Evolutionary conservation across 2,888 invertebrate species (phyloP), one percentile per base, ranked within the genome.

Genomic region (Siphlonurus alternatus): DNA sequence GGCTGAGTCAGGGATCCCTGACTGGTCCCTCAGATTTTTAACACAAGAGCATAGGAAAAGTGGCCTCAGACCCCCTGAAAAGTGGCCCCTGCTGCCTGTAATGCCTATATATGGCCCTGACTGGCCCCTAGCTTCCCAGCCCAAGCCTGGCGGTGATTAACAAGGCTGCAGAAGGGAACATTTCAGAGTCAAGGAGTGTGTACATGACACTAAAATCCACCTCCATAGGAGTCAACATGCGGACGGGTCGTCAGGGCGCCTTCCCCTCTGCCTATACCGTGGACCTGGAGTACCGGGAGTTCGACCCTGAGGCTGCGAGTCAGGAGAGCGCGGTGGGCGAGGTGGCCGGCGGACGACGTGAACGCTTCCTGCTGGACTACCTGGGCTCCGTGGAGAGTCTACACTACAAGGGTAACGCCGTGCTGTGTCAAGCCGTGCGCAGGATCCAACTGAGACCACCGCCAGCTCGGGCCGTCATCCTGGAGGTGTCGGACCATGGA

Each of bases 221-320:
- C 60, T 79, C 23, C 77, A 59, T 74, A 93, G 93, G 93, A 61
- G 92, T 97, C 0, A 98, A 99, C 78, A 79, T 99, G 69, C 82
- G 96, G 71, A 93, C 95, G 1, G 94, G 93, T 18, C 84, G 92
- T 69, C 87, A 88, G 75, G 98, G 98, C 25, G 93, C 97, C 68
- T 98, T 99, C 73, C 98, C 98, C 1, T 91, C 94, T 66, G 96
- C 96, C 18, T 96, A 97, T 73, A 96, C 94, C 25, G 96, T 95
- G 23, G 97, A 99, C 74, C 87, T 96, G 78, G 95, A 96, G 72
- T 93, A 96, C 76, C 91, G 90, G 72, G 97, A 98, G 72, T 96
- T 96, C 74, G 94, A 96, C 76, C 89, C 93, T 2, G 82, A 86
- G 59, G 86, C 87, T 70, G 86, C 89, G 67, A 88, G 89, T 76